These are phyloP conservation scores for Dolichallabes microphthalmus DNA, from an alignment of 2,113 vertebrate species.

Conservation along the genomic window DNA sequence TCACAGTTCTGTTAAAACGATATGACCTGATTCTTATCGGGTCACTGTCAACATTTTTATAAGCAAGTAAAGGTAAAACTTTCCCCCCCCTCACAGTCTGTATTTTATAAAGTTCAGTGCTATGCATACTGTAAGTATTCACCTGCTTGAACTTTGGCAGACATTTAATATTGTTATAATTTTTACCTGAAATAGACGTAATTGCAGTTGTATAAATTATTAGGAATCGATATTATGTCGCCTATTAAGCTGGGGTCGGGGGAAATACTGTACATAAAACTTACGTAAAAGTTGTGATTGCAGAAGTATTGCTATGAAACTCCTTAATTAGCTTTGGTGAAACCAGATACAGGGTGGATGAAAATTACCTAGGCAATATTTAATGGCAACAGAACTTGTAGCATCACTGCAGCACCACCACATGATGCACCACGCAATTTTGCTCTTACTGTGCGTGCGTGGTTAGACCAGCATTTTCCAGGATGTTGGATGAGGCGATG, in stretches of 20 bases:
- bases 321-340: background rate
- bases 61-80: background rate
- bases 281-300: background rate
- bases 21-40: background rate
- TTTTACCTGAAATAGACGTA: background rate
- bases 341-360: background rate
- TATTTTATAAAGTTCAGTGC: background rate
- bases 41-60: background rate
- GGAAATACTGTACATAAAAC: background rate
- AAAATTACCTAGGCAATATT: too few relatives aligned
- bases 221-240: background rate
- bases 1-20: background rate
- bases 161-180: background rate
- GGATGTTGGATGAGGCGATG: too few relatives aligned
- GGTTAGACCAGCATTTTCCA: too few relatives aligned
- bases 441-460: too few relatives aligned
- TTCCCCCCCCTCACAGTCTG: background rate
- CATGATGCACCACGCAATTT: too few relatives aligned
- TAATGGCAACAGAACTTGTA: too few relatives aligned
- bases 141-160: background rate
- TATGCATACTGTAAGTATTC: background rate
- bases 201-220: background rate
- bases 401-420: too few relatives aligned
- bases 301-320: background rate
- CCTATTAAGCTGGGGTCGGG: background rate